Conservation (phyloP, 2,113 vertebrate genomes). For the Glaucidium brasilianum region DNA sequence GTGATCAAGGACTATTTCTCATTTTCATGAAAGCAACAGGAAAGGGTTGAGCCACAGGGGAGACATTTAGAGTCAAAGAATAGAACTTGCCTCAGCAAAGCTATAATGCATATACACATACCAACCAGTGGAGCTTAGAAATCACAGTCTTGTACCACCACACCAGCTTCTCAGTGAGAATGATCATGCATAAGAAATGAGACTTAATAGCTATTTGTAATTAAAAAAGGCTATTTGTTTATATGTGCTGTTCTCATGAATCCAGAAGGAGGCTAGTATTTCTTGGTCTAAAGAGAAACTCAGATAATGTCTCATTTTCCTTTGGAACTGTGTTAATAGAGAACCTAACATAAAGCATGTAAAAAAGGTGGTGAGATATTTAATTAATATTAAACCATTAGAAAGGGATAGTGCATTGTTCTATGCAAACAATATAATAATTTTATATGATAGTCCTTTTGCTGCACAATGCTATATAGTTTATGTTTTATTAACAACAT, state of each 20-base stretch:
- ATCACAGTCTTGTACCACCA: not conserved
- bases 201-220: conserved; percentile 37
- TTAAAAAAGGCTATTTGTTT: conserved; percentile 25
- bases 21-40: conserved; percentile 63
- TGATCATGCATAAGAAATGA: not conserved
- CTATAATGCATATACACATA: not conserved
- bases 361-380: not conserved
- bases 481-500: not conserved
- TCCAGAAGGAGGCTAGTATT: not conserved
- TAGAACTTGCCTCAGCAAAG: not conserved
- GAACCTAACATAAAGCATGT: not conserved
- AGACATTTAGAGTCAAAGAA: conserved; percentile 36
- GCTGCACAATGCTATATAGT: not conserved
- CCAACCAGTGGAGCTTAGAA: not conserved
- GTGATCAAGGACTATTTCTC: not conserved
- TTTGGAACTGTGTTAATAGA: not conserved
- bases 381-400: not conserved
- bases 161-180: not conserved
- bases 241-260: not conserved
- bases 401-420: not conserved
- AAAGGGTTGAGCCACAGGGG: conserved; percentile 35
- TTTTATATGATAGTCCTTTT: not conserved
- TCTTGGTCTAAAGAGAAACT: not conserved
- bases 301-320: not conserved
- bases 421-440: not conserved